Conservation (phyloP, 2,113 vertebrate genomes). For the Psittacara wagleri region DNA sequence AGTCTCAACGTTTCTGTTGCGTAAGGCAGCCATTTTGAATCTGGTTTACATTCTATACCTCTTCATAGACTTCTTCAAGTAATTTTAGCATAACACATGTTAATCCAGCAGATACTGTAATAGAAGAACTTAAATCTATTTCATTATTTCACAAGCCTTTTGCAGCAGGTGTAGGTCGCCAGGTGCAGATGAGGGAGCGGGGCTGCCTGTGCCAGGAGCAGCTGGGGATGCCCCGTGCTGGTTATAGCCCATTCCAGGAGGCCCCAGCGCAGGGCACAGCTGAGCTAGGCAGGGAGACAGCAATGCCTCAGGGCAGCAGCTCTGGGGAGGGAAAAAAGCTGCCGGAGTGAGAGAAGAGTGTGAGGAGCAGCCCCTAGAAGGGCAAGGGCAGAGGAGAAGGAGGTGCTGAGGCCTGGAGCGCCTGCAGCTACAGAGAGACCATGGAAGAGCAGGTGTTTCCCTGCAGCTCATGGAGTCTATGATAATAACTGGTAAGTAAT, state of each 20-base stretch:
- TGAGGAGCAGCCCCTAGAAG: not conserved
- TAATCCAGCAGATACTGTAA: not conserved
- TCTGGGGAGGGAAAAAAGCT: not conserved
- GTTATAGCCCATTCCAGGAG: accelerated
- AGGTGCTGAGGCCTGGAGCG: no score
- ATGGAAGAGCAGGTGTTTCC: accelerated
- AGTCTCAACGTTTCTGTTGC: not conserved
- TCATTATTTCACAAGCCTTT: not conserved
- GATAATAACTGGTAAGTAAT: accelerated
- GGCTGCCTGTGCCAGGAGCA: not conserved
- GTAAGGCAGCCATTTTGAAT: accelerated
- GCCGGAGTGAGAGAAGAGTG: accelerated
- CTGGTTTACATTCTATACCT: not conserved
- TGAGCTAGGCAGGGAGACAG: accelerated
- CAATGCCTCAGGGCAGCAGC: not conserved
- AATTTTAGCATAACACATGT: not conserved
- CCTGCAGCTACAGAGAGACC: accelerated
- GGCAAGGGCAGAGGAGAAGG: not conserved
- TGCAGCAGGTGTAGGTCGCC: accelerated
- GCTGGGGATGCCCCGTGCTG: accelerated
- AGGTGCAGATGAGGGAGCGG: accelerated
- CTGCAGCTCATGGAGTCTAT: accelerated
- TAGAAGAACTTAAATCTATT: not conserved
- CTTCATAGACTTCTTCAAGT: not conserved
- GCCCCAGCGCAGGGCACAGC: not conserved